Percentiles rank a stretch among this genome's conserved stretches.
Conservation (phyloP, 2,113 vertebrate genomes). For the Rhinoptilus africanus region DNA sequence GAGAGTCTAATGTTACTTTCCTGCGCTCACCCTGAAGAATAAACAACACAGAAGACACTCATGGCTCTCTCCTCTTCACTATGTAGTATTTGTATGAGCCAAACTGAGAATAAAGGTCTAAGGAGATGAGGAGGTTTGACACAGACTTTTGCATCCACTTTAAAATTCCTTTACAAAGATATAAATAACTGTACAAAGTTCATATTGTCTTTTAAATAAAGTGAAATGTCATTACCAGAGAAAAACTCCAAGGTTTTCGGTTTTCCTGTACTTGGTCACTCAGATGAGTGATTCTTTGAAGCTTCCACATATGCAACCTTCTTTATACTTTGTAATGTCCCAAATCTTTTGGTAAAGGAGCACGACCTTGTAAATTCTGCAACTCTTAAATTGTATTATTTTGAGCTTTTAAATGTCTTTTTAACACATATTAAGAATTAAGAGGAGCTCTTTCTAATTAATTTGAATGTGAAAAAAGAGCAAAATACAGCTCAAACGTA, state of each 20-base stretch:
- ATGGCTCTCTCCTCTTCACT: not conserved
- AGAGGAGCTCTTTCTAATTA: not conserved
- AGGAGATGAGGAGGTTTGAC: not conserved
- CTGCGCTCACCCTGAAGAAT: not conserved
- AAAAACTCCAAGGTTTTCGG: not conserved
- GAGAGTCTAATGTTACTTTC: not conserved
- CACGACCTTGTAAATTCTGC: not conserved
- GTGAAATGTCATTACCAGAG: not conserved
- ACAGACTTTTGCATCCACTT: not conserved
- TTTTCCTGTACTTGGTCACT: not conserved
- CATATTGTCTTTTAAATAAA: not conserved
- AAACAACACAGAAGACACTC: not conserved
- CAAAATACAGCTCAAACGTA: not conserved
- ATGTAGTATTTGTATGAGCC: accelerated
- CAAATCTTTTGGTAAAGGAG: not conserved
- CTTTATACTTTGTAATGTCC: not conserved
- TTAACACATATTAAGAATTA: not conserved
- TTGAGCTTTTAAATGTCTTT: not conserved
- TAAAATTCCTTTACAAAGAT: not conserved
- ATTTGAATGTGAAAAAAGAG: not conserved
- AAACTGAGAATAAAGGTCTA: not conserved
- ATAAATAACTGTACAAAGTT: not conserved
- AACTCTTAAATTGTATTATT: not conserved
- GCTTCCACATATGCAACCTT: not conserved
- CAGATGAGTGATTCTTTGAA: not conserved